phyloP scores from a whole-genome alignment of 1,140 invertebrate genomes.

The Tenebrio molitor region DNA sequence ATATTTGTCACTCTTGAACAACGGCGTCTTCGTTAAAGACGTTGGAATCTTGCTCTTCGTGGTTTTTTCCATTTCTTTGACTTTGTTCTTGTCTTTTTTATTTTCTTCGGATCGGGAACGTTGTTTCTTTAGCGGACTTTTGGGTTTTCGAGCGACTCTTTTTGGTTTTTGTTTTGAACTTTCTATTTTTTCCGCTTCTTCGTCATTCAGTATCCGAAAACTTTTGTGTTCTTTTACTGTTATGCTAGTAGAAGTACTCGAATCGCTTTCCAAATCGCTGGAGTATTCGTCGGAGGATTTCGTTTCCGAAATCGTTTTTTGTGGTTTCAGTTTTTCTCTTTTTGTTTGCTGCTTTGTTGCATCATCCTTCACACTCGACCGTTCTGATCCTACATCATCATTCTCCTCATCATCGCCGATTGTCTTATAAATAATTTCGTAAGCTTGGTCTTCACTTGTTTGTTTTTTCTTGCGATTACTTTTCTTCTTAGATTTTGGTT shows the following conservation, averaged over 20 bases:
- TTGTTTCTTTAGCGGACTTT: constrained; percentile 44
- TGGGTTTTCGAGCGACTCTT: constrained; percentile 10
- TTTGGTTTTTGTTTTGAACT: constrained; percentile 24
- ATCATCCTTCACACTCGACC: constrained; percentile 17
- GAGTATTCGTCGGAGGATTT: constrained; percentile 47
- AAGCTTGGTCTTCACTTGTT: constrained; percentile 42
- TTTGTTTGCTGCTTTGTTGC: constrained; percentile 50
- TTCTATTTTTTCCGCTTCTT: constrained; percentile 47
- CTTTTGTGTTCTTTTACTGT: constrained; percentile 58
- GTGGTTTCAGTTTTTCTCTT: constrained; percentile 67
- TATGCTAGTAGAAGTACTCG: constrained; percentile 21
- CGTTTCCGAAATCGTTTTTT: constrained; percentile 37
- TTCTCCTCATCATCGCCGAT: constrained; percentile 2
- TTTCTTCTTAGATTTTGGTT: constrained; percentile 43
- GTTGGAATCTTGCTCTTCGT: constrained; percentile 60
- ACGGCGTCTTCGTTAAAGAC: constrained; percentile 50
- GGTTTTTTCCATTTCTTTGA: constrained; percentile 38
- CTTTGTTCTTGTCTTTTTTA: constrained; percentile 30
- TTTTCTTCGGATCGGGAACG: constrained; percentile 58
- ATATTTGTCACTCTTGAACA: constrained; percentile 62
- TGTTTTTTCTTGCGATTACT: constrained; percentile 20
- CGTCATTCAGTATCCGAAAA: constrained; percentile 58
- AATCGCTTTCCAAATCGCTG: constrained; percentile 26
- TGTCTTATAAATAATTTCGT: constrained; percentile 36
- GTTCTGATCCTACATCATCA: constrained; percentile 23